Evolutionary conservation across 2,888 invertebrate species (phyloP).

Genomic region (Aleiodes testaceus): DNA sequence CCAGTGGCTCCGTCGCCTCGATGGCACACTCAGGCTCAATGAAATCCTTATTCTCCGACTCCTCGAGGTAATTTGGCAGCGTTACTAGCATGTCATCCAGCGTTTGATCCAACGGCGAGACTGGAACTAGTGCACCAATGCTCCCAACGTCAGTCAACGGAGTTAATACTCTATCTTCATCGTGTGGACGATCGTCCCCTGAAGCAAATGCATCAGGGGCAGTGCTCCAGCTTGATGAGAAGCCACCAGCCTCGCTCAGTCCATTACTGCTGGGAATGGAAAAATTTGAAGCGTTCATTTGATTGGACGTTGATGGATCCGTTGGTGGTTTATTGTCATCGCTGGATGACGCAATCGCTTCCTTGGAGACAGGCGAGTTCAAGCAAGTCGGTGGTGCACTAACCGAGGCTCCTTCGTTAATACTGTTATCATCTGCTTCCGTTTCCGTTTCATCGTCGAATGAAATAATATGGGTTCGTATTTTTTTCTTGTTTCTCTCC

Average conservation of each 20-base stretch:
- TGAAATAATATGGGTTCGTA: conserved; percentile 80
- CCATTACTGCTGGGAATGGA: no score
- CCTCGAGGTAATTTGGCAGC: conserved; percentile 70
- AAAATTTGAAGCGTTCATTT: no score
- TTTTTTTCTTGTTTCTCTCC: conserved; percentile 76
- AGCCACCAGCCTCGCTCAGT: no score
- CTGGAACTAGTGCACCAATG: conserved; percentile 68
- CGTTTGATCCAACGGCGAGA: conserved; percentile 68
- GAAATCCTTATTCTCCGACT: conserved; percentile 55
- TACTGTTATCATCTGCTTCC: conserved; percentile 59
- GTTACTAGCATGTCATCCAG: conserved; percentile 67
- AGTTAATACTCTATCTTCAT: conserved; percentile 67
- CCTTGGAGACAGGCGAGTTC: conserved; percentile 74
- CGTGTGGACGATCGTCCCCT: conserved; percentile 50
- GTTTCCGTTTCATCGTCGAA: conserved; percentile 78
- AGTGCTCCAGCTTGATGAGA: no score
- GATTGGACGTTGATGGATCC: not conserved
- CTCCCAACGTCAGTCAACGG: conserved; percentile 66
- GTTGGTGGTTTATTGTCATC: conserved; percentile 51
- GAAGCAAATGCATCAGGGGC: conserved; percentile 37
- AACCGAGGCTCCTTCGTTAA: conserved; percentile 66
- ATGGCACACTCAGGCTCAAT: conserved; percentile 62
- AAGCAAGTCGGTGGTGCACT: conserved; percentile 80
- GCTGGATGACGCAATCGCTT: not conserved
- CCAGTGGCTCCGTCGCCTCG: conserved; percentile 66